Base-by-base conservation (phyloP, 2,113 vertebrate species). In the Gopherus flavomarginatus region DNA sequence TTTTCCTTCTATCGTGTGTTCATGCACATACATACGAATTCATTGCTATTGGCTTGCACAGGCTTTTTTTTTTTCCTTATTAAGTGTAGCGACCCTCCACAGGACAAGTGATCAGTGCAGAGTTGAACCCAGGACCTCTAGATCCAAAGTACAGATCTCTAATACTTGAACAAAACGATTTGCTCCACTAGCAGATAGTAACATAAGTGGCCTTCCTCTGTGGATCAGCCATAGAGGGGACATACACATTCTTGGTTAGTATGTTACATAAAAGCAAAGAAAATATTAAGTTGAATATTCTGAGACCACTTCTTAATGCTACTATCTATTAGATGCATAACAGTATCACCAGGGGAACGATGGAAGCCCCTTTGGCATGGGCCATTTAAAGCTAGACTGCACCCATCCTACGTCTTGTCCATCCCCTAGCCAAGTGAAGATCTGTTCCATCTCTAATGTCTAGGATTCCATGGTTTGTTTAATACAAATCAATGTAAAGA, bases 191-290 rank as follows among this genome's bases (percentile, higher is more conserved):
- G 50, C 12, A 14, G 31, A n/a, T 65, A 89, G 57, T 11, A 52
- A 89, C 80, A 95, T 88, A 94, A 57, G 90, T 90, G 78, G 62
- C 72, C 86, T 69, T 1, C 81, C 78, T 47, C 19, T 72, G 87
- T 2, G 56, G 16, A 52, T 56, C 69, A 92, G 83, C 24, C 83
- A 54, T 65, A 85, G 22, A 31, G 6, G 35, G 65, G 75, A 26
- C 69, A 65, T 9, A 62, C 27, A 62, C 44, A 49, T 0, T 1
- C 50, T 49, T 56, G 3, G 52, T 62, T n/a, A 62, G 75, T 7
- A 27, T 4, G 24, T 26, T 78, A 24, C 42, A 47, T 47, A 78
- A 78, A 47, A 22, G 75, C 65, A 90, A 95, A 42, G 7, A n/a
- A 19, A 56, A 78, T 26, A 14, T 42, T 52, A 29, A 52, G 38